Conservation (phyloP, 2,113 vertebrate genomes). For the Anarrhichthys ocellatus region DNA sequence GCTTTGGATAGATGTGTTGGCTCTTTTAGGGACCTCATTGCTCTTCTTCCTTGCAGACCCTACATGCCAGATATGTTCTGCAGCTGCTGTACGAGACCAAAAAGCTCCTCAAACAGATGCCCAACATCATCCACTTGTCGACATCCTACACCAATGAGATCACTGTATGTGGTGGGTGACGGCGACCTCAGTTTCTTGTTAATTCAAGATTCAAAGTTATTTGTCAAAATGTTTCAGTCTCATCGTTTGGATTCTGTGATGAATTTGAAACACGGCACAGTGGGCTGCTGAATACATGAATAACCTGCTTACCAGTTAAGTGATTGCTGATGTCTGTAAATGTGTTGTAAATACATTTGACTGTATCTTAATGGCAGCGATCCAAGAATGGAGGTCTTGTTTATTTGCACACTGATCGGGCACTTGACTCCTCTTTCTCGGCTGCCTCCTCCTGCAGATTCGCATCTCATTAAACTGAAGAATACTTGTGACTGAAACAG, state of each 20-base stretch:
- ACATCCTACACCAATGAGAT: conserved; percentile 91
- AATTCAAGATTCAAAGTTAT: background rate
- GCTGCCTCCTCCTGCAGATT: conserved; percentile 41
- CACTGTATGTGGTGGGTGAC: conserved; percentile 75
- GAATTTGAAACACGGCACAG: background rate
- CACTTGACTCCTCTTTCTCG: conserved; percentile 68
- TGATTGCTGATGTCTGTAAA: conserved; percentile 19
- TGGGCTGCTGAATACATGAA: conserved; percentile 9
- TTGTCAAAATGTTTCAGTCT: background rate
- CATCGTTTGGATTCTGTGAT: background rate
- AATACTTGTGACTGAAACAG: conserved; percentile 53
- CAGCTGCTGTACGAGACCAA: conserved; percentile 91
- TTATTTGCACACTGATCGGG: conserved; percentile 73
- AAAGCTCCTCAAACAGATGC: conserved; percentile 91
- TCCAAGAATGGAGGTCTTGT: conserved; percentile 54
- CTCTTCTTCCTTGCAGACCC: conserved; percentile 81
- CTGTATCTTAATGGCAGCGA: conserved; percentile 31
- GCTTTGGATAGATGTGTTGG: background rate
- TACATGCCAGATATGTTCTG: conserved; percentile 92
- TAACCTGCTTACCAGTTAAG: conserved; percentile 23
- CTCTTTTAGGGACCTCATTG: background rate
- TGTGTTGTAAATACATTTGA: conserved; percentile 39
- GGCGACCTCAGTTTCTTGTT: background rate
- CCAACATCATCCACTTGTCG: conserved; percentile 89
- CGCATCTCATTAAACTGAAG: conserved; percentile 69